These are phyloP conservation scores for Leucophenga montana DNA, from an alignment of 2,888 invertebrate genomes.

Conservation along the genomic window DNA sequence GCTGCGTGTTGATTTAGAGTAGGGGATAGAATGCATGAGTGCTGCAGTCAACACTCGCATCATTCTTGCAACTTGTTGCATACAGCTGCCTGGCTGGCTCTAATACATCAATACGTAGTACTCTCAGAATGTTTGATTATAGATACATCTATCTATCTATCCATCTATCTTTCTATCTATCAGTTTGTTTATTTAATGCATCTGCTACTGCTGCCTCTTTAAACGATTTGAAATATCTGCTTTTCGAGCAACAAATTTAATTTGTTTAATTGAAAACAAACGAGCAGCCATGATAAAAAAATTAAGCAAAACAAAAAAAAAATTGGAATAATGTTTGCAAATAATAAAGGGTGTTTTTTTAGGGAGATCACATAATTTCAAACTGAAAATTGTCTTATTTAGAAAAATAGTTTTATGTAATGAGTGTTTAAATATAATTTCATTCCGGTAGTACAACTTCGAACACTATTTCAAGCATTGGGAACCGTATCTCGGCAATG, in stretches of 20 bases:
- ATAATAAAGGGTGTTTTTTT: no score
- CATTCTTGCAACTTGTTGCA: slow-evolving; percentile 16
- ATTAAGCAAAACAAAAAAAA: not conserved
- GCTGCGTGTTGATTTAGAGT: not conserved
- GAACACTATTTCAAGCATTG: no score
- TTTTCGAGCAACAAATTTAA: not conserved
- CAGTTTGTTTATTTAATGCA: not conserved
- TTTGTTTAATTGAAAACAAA: slow-evolving; percentile 11
- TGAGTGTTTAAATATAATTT: no score
- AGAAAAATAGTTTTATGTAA: no score
- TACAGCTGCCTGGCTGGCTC: not conserved
- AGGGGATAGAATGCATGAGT: not conserved
- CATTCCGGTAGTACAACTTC: no score
- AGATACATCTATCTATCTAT: no score
- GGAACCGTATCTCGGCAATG: no score
- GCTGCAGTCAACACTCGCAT: no score
- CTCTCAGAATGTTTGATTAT: not conserved
- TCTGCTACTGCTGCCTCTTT: not conserved
- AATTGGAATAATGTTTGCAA: not conserved
- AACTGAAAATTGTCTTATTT: no score
- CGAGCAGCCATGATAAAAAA: not conserved
- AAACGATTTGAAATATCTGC: no score
- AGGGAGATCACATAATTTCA: no score
- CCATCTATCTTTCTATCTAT: not conserved
- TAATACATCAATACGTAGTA: not conserved